Evolutionary conservation across 2,888 invertebrate species (phyloP), one percentile per base, ranked within the genome.

Genomic region (Mythimna vitellina): DNA sequence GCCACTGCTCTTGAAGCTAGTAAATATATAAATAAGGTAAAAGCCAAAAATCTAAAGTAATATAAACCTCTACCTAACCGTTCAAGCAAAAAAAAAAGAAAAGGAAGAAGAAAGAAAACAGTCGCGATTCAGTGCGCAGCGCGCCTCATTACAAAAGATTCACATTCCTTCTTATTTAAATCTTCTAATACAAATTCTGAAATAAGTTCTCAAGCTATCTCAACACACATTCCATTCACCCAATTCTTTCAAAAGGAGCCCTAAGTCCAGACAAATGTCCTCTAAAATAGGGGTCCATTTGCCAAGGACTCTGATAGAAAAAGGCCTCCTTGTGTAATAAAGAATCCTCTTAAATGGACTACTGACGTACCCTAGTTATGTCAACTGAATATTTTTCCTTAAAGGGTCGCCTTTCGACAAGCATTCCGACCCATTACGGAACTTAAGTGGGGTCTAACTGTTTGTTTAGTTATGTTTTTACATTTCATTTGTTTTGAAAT

Each of bases 371-470:
- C 54, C 56, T 49, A 65, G 65, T 54, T 62, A 66, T 79, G 66
- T 79, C 80, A 49, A 46, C 64, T 38, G 80, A 65, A 80, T 77
- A 80, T 75, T 80, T 78, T 32, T 29, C 56, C 22, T 29, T n/a
- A 20, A 32, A 22, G 67, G 77, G 75, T 67, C 67, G 29, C 38
- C 64, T 53, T 67, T 74, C 61, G 51, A 61, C 56, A 65, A 57
- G 56, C 61, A 61, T 67, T 46, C 29, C 42, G 32, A 42, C 46
- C 51, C 76, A 65, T 73, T 76, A 56, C 22, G 3, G 22, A 14
- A 29, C 64, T 67, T 57, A 64, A 64, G 67, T 80, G 56, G 32
- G 54, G 25, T 32, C 38, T 29, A 65, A 72, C n/a, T 42, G 35
- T 77, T 42, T 61, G 54, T 22, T 38, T 53, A 72, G 25, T 58